Conservation (phyloP, 1,140 invertebrate species). For the Drosophila virilis region DNA sequence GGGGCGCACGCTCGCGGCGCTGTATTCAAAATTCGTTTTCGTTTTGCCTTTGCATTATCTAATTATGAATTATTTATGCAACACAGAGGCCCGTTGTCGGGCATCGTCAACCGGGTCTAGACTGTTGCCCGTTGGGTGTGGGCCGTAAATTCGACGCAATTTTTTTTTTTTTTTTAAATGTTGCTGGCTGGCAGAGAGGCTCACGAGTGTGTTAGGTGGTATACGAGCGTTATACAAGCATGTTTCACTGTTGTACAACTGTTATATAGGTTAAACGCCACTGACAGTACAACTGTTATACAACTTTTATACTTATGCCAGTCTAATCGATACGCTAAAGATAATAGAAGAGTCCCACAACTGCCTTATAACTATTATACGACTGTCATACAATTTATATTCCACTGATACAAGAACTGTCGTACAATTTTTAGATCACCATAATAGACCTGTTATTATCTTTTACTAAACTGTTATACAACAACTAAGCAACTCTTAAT, state of each 20-base stretch:
- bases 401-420: constrained; percentile 1
- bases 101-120: constrained; percentile 10
- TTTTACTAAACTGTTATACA: neutral
- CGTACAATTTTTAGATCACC: neutral
- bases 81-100: constrained; percentile 48
- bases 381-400: neutral
- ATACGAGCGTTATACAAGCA: neutral
- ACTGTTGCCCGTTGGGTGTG: constrained; percentile 4
- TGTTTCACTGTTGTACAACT: neutral
- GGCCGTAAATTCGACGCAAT: constrained; percentile 59
- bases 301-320: too few relatives aligned
- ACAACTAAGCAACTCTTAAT: neutral
- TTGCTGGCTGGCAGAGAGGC: neutral
- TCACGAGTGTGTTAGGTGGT: neutral
- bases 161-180: constrained; percentile 36
- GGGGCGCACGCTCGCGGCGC: neutral
- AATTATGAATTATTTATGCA: constrained; percentile 79
- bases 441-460: constrained; percentile 7
- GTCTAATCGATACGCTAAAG: too few relatives aligned
- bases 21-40: constrained; percentile 54
- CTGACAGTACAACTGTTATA: neutral
- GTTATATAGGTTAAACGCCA: too few relatives aligned
- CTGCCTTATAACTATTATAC: neutral
- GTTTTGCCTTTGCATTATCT: constrained; percentile 71
- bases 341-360: neutral